Evolutionary conservation across 1,140 invertebrate genomes (phyloP).

Genomic region (Lordiphosa mommai): DNA sequence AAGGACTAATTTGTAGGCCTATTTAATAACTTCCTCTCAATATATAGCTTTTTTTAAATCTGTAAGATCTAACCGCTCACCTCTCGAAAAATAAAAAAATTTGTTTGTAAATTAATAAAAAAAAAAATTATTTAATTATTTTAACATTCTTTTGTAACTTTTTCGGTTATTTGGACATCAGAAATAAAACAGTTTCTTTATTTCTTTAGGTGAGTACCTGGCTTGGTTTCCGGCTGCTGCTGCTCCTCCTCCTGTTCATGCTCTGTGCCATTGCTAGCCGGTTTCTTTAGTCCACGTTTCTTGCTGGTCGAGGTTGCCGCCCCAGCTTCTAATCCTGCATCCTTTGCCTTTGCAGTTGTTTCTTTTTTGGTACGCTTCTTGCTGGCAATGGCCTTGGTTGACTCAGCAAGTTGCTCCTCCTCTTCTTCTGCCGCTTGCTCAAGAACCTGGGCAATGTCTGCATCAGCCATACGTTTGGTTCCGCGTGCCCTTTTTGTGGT

Average conservation of each 20-base stretch:
- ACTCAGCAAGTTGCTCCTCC: neutral
- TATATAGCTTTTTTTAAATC: no score
- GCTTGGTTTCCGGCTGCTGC: constrained; percentile 13
- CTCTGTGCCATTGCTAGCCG: neutral
- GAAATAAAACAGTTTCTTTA: no score
- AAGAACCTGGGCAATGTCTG: constrained; percentile 2
- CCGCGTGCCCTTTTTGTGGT: neutral
- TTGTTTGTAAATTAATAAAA: no score
- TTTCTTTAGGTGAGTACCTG: constrained; percentile 45
- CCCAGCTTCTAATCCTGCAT: neutral
- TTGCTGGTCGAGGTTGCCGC: neutral
- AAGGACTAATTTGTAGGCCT: no score
- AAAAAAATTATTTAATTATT: no score
- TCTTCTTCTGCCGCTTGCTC: constrained; percentile 13
- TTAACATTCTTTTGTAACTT: no score
- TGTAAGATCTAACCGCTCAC: no score
- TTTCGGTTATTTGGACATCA: no score
- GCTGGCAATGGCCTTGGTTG: neutral
- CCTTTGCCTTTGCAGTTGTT: neutral
- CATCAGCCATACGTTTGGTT: neutral
- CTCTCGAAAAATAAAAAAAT: no score
- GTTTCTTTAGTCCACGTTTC: constrained; percentile 15
- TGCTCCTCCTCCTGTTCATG: constrained; percentile 9
- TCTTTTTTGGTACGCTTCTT: constrained; percentile 36
- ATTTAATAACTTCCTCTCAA: no score